Percentiles rank a stretch among this genome's conserved stretches.
These are phyloP conservation scores for Calameuta filiformis DNA, from an alignment of 2,888 invertebrate species.

Conservation along the genomic window DNA sequence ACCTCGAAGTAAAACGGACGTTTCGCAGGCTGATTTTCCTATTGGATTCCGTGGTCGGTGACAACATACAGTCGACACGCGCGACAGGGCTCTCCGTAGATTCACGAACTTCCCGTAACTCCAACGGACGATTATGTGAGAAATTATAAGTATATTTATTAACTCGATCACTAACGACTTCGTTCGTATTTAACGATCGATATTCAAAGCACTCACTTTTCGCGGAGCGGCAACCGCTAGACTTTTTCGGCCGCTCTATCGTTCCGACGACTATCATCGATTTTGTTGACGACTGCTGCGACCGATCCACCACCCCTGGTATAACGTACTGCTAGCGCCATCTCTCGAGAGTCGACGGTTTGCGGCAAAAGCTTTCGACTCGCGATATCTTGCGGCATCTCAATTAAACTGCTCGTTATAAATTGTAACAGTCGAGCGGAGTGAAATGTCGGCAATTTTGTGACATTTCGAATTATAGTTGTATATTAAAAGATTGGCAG, in stretches of 20 bases:
- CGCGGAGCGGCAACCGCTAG: background rate
- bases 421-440: background rate
- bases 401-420: background rate
- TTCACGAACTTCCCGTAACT: background rate
- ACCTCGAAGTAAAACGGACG: background rate
- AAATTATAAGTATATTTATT: background rate
- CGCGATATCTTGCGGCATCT: background rate
- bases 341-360: background rate
- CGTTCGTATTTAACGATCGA: background rate
- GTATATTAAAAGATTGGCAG: background rate
- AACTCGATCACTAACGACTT: background rate
- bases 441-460: background rate
- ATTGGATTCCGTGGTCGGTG: background rate
- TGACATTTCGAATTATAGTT: background rate
- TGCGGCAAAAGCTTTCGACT: background rate
- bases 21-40: background rate
- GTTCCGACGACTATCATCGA: constrained; percentile 4
- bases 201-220: background rate
- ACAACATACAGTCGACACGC: background rate
- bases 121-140: background rate
- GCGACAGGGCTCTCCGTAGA: background rate
- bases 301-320: background rate
- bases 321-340: background rate
- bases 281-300: background rate
- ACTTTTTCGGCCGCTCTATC: constrained; percentile 3